These are phyloP conservation scores for Botia kubotai DNA, from an alignment of 2,797 vertebrate genomes.

Conservation along the genomic window DNA sequence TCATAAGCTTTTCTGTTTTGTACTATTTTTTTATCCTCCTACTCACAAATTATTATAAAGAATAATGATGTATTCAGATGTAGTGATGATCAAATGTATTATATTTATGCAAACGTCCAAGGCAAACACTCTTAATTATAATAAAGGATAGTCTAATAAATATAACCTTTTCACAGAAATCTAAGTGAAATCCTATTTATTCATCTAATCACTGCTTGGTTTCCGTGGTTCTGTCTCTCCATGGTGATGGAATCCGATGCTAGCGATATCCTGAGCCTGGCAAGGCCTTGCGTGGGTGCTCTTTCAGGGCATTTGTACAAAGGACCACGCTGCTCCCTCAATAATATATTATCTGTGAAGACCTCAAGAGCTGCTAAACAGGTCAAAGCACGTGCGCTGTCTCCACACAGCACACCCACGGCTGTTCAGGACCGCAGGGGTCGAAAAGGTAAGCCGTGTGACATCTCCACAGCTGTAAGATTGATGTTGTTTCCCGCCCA, in stretches of 20 bases:
- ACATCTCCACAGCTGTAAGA: slow-evolving; percentile 49
- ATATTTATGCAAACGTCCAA: background rate
- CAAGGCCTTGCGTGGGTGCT: slow-evolving; percentile 48
- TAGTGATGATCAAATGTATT: no score
- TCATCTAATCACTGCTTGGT: slow-evolving; percentile 11
- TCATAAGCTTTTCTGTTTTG: no score
- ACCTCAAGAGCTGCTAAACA: slow-evolving; percentile 35
- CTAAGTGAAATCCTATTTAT: slow-evolving; percentile 5
- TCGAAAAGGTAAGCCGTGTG: slow-evolving; percentile 45
- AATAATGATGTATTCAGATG: background rate
- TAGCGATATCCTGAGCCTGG: slow-evolving; percentile 35
- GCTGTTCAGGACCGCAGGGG: slow-evolving; percentile 33
- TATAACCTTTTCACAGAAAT: slow-evolving; percentile 11
- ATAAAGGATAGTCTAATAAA: background rate
- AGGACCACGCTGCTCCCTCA: slow-evolving; percentile 29
- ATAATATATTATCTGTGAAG: slow-evolving; percentile 24
- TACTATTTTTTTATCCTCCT: no score
- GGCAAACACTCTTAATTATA: background rate
- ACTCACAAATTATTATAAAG: no score
- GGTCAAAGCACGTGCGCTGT: slow-evolving; percentile 26
- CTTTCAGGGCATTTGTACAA: slow-evolving; percentile 32
- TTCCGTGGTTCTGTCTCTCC: slow-evolving; percentile 48
- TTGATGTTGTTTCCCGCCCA: slow-evolving; percentile 54
- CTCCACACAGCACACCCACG: slow-evolving; percentile 6
- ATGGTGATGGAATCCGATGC: slow-evolving; percentile 49